Percentiles rank a stretch among this genome's conserved stretches.
phyloP scores from a whole-genome alignment of 2,797 vertebrate genomes.

The Babyrousa celebensis region DNA sequence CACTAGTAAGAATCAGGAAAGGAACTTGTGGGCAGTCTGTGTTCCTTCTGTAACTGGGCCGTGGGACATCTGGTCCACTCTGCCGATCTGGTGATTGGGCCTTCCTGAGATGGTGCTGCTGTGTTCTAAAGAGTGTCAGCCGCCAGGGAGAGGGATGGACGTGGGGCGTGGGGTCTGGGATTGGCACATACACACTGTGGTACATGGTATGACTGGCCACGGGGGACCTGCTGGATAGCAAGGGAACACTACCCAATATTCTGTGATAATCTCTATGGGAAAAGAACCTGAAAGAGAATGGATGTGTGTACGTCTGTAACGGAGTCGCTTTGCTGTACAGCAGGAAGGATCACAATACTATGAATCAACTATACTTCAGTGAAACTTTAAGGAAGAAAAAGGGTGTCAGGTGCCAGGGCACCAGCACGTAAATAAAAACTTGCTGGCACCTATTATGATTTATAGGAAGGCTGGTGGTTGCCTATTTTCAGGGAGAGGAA shows the following conservation, averaged over 20 bases:
- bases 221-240: too few relatives aligned
- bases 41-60: neutral
- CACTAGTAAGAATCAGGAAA: neutral
- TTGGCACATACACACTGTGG: too few relatives aligned
- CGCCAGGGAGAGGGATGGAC: neutral
- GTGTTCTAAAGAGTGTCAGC: neutral
- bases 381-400: neutral
- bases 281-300: too few relatives aligned
- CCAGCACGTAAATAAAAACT: neutral
- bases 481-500: slow-evolving; percentile 8
- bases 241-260: too few relatives aligned
- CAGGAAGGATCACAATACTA: too few relatives aligned
- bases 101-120: neutral
- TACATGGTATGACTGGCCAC: too few relatives aligned
- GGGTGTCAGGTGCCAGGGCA: neutral
- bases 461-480: neutral
- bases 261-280: too few relatives aligned
- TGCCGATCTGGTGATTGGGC: neutral
- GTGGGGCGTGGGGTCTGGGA: too few relatives aligned
- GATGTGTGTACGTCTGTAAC: too few relatives aligned
- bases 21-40: neutral
- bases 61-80: neutral
- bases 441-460: neutral
- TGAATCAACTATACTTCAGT: too few relatives aligned
- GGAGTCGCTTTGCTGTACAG: too few relatives aligned